phyloP scores from a whole-genome alignment of 2,113 vertebrate species.

The Propithecus coquereli region DNA sequence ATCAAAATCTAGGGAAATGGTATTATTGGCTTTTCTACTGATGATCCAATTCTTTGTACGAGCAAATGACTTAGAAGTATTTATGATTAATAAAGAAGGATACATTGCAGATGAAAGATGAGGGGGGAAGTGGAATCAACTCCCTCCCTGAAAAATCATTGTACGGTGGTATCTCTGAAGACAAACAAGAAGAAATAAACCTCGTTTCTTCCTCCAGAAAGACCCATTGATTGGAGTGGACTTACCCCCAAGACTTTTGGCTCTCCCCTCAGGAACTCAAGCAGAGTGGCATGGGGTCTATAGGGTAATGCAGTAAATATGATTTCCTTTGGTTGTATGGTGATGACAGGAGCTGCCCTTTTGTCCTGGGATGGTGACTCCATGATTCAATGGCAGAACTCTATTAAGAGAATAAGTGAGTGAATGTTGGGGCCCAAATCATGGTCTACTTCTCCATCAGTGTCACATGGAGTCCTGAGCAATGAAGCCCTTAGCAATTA shows the following conservation, averaged over 20 bases:
- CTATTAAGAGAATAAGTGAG: neutral
- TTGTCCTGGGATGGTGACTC: neutral
- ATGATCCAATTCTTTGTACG: neutral
- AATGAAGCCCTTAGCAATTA: neutral
- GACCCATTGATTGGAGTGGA: neutral
- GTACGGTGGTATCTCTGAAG: neutral
- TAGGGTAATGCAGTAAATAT: constrained; percentile 52
- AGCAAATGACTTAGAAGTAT: neutral
- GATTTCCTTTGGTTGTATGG: neutral
- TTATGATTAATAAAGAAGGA: neutral
- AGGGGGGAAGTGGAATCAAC: neutral
- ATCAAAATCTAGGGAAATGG: neutral
- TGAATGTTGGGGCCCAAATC: neutral
- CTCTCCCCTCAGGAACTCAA: constrained; percentile 63
- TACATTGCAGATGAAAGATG: neutral
- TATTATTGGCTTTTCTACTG: neutral
- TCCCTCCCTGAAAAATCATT: neutral
- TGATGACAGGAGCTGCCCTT: neutral
- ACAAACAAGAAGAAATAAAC: neutral
- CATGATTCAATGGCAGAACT: constrained; percentile 36
- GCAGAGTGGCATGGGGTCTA: constrained; percentile 42
- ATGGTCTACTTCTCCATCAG: neutral
- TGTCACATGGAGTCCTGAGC: constrained; percentile 9
- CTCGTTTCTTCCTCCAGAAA: neutral
- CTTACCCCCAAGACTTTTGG: constrained; percentile 72